Evolutionary conservation across 2,113 vertebrate species (phyloP), one percentile per base, ranked within the genome.

Genomic region (Helogale parvula): DNA sequence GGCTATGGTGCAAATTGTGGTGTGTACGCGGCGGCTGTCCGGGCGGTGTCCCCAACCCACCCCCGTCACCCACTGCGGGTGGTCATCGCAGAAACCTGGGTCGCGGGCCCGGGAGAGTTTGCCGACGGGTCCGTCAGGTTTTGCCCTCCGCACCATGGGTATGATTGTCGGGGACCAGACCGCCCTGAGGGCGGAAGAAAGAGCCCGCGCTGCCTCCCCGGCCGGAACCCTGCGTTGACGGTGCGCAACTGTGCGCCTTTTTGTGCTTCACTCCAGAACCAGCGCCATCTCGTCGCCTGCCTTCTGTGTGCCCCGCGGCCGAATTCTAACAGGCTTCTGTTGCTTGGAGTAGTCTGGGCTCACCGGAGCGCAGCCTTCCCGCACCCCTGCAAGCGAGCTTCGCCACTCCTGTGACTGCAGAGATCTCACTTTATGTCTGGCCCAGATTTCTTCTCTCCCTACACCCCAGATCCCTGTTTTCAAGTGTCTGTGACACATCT

Each of bases 1-100:
- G 0, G 5, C 2, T 0, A 27, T 21, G 54, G 54, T 21, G 54
- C 19, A 2, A 57, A 21, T 21, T 57, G 19, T 0, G 0, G 3
- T 2, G 16, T 19, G 65, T 2, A 0, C 5, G 12, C 15, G 0
- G 29, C 0, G 0, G 7, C 23, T 1, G 3, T 5, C 31, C 35
- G 8, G 21, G 1, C 9, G 1, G 3, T 35, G 16, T 19, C 3
- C 1, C 0, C 5, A 4, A 1, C 31, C 19, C 16, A 0, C 1
- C 2, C 27, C 38, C 2, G 9, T 0, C 2, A 3, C 3, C 7
- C 12, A 1, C 23, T 0, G 7, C 19, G 29, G 16, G 21, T 2
- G 25, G 5, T 14, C 74, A 69, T 57, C 1, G 0, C 27, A 27
- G 50, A 87, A 80, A 13, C 16, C 4, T 6, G 0, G 35, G 47